Base-by-base conservation (phyloP, 2,113 vertebrate genomes). In the Sitta europaea region DNA sequence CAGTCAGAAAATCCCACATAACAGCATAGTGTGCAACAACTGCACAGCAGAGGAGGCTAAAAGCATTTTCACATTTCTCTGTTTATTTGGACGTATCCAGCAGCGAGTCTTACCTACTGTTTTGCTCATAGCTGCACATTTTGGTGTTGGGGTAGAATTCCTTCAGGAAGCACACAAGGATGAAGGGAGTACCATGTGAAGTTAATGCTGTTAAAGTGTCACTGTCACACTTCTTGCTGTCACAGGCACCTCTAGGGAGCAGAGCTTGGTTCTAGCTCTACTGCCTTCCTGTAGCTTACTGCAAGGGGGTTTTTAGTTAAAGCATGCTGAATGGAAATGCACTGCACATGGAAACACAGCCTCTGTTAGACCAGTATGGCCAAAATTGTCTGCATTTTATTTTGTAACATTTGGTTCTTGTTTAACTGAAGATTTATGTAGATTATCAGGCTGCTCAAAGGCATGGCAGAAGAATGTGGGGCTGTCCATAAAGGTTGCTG, bases 271-370 rank as follows among this genome's bases (percentile, higher is more conserved):
- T 86, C 50, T 65, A 84, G 47, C 14, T 83, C 24, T 57, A 3
- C 22, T 79, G 12, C 9, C 38, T 53, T 74, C 20, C 17, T 10
- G 21, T 6, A 50, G 28, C 12, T 42, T 57, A 21, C 54, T 57
- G 22, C 31, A 79, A 86, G 6, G 15, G 10, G 0, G 0, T 1
- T 55, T 88, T 85, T 63, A 38, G 16, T 59, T 62, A 73, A 62
- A 72, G 11, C 19, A 21, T 6, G 4, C 12, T 68, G 51, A 80
- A 70, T 31, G n/a, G 28, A 83, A 86, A 53, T 5, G 12, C 16
- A 7, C 27, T 61, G 8, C 47, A 19, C 2, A 1, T 53, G 36
- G 45, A 55, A 88, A 68, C 8, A n/a, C 0, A 0, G 8, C 24
- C 25, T 50, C 12, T 25, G 8, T 50, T 78, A 48, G 38, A 40